These are phyloP conservation scores for Pseudolycoriella hygida DNA, from an alignment of 2,888 invertebrate species.

Conservation along the genomic window DNA sequence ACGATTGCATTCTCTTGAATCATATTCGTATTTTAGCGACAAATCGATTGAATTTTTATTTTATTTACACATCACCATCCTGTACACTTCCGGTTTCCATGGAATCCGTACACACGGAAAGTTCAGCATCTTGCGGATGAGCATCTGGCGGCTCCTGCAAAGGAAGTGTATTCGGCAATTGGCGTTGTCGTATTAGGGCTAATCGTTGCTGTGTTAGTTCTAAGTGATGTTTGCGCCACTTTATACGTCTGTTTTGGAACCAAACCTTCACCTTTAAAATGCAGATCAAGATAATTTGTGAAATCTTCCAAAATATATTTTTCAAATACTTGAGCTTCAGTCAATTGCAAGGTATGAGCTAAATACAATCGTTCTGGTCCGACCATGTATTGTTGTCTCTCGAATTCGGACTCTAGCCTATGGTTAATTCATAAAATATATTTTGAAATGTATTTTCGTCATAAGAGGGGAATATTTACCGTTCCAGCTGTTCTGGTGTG, in stretches of 20 bases:
- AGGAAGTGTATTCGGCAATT: constrained; percentile 11
- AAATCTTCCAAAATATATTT: background rate
- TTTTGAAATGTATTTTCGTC: too few species aligned
- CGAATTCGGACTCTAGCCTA: constrained; percentile 75
- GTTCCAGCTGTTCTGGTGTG: constrained; percentile 87
- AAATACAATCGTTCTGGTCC: constrained; percentile 86
- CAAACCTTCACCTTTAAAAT: constrained; percentile 61
- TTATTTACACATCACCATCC: constrained; percentile 18
- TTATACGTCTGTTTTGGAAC: constrained; percentile 83
- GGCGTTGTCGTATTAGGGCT: constrained; percentile 32
- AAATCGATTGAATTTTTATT: too few species aligned
- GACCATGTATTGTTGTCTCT: constrained; percentile 95
- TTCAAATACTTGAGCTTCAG: constrained; percentile 61
- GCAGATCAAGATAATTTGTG: background rate
- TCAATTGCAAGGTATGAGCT: constrained; percentile 70
- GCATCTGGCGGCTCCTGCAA: background rate
- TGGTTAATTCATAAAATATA: too few species aligned
- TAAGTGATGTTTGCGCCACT: constrained; percentile 85
- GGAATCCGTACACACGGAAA: constrained; percentile 29
- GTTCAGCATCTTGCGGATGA: constrained; percentile 23
- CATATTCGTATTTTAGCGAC: too few species aligned
- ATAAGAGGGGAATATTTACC: constrained; percentile 21
- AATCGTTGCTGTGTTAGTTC: constrained; percentile 80
- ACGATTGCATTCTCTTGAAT: too few species aligned
- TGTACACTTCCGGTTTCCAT: constrained; percentile 24